Evolutionary conservation across 2,888 invertebrate genomes (phyloP), one percentile per base, ranked within the genome.

Genomic region (Coecobrya sp.): DNA sequence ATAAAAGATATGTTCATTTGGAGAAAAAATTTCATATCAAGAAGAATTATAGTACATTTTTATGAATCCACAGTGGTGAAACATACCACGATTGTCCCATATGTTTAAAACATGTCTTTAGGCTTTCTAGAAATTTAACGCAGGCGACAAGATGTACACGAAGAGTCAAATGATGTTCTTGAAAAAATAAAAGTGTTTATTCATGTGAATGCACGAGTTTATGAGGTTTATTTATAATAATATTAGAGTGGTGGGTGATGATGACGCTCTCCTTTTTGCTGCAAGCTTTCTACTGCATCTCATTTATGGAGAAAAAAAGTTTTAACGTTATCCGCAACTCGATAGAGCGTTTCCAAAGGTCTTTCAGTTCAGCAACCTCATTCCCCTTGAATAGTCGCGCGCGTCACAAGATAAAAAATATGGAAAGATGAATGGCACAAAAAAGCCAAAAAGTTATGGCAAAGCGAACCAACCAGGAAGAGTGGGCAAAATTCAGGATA

Each of bases 331-430:
- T 86, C 86, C 84, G 16, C 86, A 84, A 92, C 76, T 76, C 88
- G 92, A 92, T 92, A 92, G 88, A 92, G 84, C 92, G 45, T 92
- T 87, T 92, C 91, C 49, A 92, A 92, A 92, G 88, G 92, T 92
- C 92, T 92, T 88, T 76, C 92, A 92, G 92, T 92, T 92, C 92
- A 88, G 52, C 84, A 88, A 88, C 88, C 82, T 27, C 88, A 92
- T 92, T 92, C 65, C 88, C 82, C 88, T 92, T 49, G 70, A 82
- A 62, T 81, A 68, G 81, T 45, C 76, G 65, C 36, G 68, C 55
- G 65, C 70, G 76, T 76, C 82, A 88, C 30, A 42, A 86, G 70
- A 91, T 79, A 86, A 86, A 86, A 91, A 88, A 88, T 65, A 88
- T 87, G 73, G 55, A 68, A 87, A 76, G 65, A 81, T 81, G 84